A percentile compares a stretch with the other conserved stretches of the same genome.
Conservation (phyloP, 2,113 vertebrate species). For the Amphilophus citrinellus region DNA sequence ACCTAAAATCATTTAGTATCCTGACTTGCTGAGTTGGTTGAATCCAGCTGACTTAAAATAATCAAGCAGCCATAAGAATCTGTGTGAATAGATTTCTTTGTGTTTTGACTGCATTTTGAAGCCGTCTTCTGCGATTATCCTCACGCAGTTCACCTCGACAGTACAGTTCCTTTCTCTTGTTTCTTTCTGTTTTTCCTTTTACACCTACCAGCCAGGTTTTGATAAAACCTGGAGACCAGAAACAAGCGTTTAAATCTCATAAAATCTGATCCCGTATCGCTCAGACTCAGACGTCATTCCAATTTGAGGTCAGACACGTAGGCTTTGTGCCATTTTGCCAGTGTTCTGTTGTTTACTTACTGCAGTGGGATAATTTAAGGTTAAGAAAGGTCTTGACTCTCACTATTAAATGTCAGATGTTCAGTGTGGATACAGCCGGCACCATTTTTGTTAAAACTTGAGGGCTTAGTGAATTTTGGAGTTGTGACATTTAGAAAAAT, state of each 20-base stretch:
- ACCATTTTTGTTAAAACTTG: not conserved
- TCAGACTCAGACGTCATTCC: not conserved
- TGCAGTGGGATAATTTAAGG: not conserved
- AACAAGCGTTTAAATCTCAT: not conserved
- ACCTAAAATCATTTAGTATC: not conserved
- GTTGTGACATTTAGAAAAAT: constrained; percentile 24
- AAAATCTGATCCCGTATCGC: not conserved
- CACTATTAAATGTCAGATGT: constrained; percentile 38
- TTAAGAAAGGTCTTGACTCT: constrained; percentile 21
- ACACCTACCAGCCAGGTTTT: not conserved
- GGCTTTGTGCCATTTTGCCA: not conserved
- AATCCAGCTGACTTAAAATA: constrained; percentile 47
- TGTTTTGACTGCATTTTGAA: not conserved
- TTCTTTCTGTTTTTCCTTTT: not conserved
- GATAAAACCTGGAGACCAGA: not conserved
- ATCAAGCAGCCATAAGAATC: constrained; percentile 29
- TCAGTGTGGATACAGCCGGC: not conserved
- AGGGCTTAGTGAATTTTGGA: not conserved
- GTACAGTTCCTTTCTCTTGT: not conserved
- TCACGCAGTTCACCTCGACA: not conserved
- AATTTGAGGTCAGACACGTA: not conserved
- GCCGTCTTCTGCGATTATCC: not conserved
- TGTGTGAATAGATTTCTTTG: constrained; percentile 26
- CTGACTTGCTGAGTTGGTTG: not conserved
- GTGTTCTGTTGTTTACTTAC: not conserved